These are phyloP conservation scores for Acronicta leporina DNA, from an alignment of 2,888 invertebrate genomes.

Conservation along the genomic window DNA sequence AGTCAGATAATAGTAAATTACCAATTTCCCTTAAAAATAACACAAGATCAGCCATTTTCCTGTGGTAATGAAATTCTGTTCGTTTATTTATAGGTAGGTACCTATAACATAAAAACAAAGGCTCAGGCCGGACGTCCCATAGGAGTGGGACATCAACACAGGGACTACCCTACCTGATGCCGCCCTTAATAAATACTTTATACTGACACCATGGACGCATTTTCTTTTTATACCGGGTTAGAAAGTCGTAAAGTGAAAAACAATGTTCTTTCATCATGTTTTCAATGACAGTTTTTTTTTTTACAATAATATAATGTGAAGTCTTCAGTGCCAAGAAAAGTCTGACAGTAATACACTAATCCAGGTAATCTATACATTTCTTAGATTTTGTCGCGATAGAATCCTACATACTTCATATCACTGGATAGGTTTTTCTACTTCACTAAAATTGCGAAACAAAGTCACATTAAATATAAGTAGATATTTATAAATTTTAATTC, in stretches of 20 bases:
- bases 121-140: conserved; percentile 61
- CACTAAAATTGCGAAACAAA: too few relatives aligned
- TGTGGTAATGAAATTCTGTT: conserved; percentile 51
- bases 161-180: conserved; percentile 31
- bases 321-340: too few relatives aligned
- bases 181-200: conserved; percentile 77
- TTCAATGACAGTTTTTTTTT: conserved; percentile 9
- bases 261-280: conserved; percentile 45
- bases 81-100: conserved; percentile 37
- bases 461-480: not conserved
- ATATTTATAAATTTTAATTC: not conserved
- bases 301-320: too few relatives aligned
- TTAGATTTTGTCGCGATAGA: too few relatives aligned
- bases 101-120: conserved; percentile 70
- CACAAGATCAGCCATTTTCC: conserved; percentile 10
- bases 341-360: too few relatives aligned
- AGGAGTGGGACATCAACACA: conserved; percentile 49
- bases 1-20: too few relatives aligned
- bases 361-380: too few relatives aligned
- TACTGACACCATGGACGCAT: conserved; percentile 61
- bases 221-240: conserved; percentile 64
- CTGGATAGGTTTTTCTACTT: too few relatives aligned
- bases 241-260: conserved; percentile 64
- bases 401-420: too few relatives aligned
- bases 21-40: too few relatives aligned